A percentile compares a stretch with the other conserved stretches of the same genome.
Evolutionary conservation across 2,888 invertebrate genomes (phyloP).

Genomic region (Cephus sareptanus): DNA sequence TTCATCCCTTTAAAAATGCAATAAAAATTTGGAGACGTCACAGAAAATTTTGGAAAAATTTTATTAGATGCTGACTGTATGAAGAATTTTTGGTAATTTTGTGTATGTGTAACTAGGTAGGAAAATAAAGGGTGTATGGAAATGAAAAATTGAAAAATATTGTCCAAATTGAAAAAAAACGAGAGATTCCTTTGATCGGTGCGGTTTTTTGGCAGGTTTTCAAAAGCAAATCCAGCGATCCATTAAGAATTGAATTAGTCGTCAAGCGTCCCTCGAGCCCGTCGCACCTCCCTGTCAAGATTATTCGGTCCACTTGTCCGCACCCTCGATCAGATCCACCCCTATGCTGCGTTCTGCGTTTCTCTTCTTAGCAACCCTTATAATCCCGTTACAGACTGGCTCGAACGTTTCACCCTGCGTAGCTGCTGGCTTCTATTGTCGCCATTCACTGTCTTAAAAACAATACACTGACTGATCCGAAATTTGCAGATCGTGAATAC

Average conservation of each 20-base stretch:
- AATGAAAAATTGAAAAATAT: too few species aligned
- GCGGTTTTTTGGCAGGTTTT: background rate
- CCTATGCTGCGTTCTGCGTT: constrained; percentile 29
- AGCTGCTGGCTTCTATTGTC: background rate
- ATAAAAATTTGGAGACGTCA: background rate
- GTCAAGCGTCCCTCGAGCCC: constrained; percentile 19
- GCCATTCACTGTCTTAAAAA: background rate
- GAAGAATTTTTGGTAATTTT: background rate
- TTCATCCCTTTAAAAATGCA: background rate
- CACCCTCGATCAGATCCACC: constrained; percentile 42
- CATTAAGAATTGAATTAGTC: constrained; percentile 28
- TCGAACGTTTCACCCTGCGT: constrained; percentile 33
- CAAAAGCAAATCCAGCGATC: constrained; percentile 18
- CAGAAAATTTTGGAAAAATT: background rate
- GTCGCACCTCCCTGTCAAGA: constrained; percentile 43
- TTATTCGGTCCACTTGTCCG: constrained; percentile 59
- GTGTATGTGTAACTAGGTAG: too few species aligned
- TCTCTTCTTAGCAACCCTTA: constrained; percentile 35
- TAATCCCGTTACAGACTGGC: constrained; percentile 50
- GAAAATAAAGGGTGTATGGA: too few species aligned
- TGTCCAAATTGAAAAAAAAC: background rate
- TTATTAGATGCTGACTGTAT: rapidly evolving
- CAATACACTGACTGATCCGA: constrained; percentile 1
- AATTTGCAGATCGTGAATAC: background rate
- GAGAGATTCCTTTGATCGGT: background rate